Evolutionary conservation across 2,888 invertebrate species (phyloP).

Genomic region (Plebejus melissa): DNA sequence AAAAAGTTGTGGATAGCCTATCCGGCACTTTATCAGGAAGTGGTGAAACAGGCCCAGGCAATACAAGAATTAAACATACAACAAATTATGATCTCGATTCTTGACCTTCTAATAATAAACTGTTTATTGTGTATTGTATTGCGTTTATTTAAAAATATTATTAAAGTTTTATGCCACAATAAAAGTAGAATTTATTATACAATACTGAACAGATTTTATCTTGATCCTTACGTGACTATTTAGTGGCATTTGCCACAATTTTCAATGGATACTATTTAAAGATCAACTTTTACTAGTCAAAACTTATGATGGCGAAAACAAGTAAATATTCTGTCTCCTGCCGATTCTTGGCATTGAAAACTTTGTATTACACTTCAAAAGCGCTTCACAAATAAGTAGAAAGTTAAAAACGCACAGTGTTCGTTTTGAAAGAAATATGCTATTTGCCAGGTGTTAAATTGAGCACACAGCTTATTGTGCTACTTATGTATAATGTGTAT

Average conservation of each 20-base stretch:
- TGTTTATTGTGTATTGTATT: neutral
- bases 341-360: neutral
- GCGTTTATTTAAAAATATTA: neutral
- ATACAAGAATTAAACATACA: neutral
- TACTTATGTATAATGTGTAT: conserved; percentile 10
- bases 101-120: neutral
- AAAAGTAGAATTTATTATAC: neutral
- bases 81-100: neutral
- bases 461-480: neutral
- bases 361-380: neutral
- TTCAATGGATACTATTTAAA: neutral
- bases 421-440: neutral
- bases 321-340: neutral
- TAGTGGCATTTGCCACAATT: neutral
- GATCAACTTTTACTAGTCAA: neutral
- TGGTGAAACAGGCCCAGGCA: neutral
- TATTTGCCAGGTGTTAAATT: neutral
- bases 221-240: neutral
- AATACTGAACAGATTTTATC: neutral
- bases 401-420: neutral
- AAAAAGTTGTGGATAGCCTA: too few relatives aligned
- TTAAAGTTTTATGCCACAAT: neutral
- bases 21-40: too few relatives aligned
- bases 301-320: neutral
- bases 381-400: neutral